Evolutionary conservation across 2,888 invertebrate species (phyloP).

Genomic region (Serrognathus titanus): DNA sequence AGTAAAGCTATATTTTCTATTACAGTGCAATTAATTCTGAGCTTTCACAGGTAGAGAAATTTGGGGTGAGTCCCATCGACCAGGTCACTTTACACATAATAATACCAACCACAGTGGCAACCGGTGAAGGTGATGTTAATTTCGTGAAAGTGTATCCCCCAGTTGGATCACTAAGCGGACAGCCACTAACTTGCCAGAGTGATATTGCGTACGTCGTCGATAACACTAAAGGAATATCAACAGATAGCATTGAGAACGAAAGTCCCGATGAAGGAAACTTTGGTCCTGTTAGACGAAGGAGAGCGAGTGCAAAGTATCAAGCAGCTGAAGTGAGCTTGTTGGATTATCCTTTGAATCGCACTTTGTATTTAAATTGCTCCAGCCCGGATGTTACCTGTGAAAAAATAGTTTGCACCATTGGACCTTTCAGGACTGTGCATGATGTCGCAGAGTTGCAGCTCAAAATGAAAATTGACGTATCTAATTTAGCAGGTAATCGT

Average conservation of each 20-base stretch:
- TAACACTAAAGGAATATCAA: slow-evolving; percentile 3
- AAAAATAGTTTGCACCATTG: slow-evolving; percentile 39
- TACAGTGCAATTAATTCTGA: neutral
- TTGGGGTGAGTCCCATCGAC: slow-evolving; percentile 46
- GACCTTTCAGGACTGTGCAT: slow-evolving; percentile 38
- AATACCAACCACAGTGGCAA: slow-evolving; percentile 37
- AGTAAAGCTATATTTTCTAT: slow-evolving; percentile 10
- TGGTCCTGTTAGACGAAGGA: neutral
- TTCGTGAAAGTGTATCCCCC: slow-evolving; percentile 31
- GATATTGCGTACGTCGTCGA: slow-evolving; percentile 26
- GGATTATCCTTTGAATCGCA: slow-evolving; percentile 28
- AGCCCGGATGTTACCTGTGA: neutral
- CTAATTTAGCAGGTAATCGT: slow-evolving; percentile 38
- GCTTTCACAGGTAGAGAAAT: slow-evolving; percentile 28
- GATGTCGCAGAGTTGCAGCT: slow-evolving; percentile 41
- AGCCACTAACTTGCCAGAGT: slow-evolving; percentile 33
- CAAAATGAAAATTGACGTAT: slow-evolving; percentile 39
- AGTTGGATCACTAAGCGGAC: slow-evolving; percentile 28
- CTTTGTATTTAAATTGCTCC: slow-evolving; percentile 43
- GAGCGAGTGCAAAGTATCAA: neutral
- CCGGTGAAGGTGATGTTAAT: slow-evolving; percentile 13
- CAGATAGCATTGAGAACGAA: neutral
- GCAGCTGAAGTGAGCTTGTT: neutral
- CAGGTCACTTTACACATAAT: slow-evolving; percentile 38
- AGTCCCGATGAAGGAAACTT: slow-evolving; percentile 1